phyloP scores from a whole-genome alignment of 2,113 vertebrate genomes.

The Caranx ignobilis region DNA sequence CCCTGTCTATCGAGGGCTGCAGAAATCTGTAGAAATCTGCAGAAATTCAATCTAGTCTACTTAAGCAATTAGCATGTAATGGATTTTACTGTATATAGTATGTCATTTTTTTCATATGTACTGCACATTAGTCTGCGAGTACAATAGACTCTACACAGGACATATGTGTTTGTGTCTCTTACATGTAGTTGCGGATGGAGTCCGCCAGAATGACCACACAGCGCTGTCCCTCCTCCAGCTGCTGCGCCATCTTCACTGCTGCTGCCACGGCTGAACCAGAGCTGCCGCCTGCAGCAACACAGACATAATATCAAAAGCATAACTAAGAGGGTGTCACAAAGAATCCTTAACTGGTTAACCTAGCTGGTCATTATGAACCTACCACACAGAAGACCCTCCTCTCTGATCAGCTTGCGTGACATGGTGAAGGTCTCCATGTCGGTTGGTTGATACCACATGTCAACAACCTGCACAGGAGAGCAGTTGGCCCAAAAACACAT shows the following conservation, averaged over 20 bases:
- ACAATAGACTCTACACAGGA: no score
- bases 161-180: slow-evolving; percentile 54
- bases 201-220: slow-evolving; percentile 93
- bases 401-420: slow-evolving; percentile 88
- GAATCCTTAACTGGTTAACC: not conserved
- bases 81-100: no score
- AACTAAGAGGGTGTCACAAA: not conserved
- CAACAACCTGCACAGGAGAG: slow-evolving; percentile 84
- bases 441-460: slow-evolving; percentile 89
- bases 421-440: slow-evolving; percentile 88
- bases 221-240: slow-evolving; percentile 90
- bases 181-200: slow-evolving; percentile 96
- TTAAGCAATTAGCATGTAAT: no score
- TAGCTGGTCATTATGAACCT: slow-evolving; percentile 50
- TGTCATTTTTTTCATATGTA: no score
- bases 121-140: no score
- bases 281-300: slow-evolving; percentile 88
- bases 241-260: slow-evolving; percentile 88
- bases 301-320: not conserved
- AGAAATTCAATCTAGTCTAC: no score
- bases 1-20: no score
- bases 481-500: not conserved
- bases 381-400: slow-evolving; percentile 95
- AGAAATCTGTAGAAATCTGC: no score
- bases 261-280: slow-evolving; percentile 88